These are phyloP conservation scores for Bombus impatiens DNA, from an alignment of 1,140 invertebrate genomes.

Conservation along the genomic window DNA sequence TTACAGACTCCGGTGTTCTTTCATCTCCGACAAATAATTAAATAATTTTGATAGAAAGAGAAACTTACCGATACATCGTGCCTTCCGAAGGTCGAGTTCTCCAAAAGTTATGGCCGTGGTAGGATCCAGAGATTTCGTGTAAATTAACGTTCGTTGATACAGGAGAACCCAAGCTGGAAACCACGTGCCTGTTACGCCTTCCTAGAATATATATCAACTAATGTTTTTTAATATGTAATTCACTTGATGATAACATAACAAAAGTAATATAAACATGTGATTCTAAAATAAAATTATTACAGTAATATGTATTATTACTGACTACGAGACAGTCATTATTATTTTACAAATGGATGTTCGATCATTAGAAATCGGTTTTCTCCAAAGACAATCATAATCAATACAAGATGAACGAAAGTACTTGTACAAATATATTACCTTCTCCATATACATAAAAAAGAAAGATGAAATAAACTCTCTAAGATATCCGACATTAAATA, in stretches of 20 bases:
- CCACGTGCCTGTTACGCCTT: slow-evolving; percentile 88
- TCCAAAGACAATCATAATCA: not conserved
- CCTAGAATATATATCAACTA: slow-evolving; percentile 74
- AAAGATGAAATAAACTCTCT: not conserved
- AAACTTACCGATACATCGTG: slow-evolving; percentile 88
- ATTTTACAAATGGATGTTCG: not conserved
- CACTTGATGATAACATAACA: too few species aligned
- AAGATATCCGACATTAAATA: not conserved
- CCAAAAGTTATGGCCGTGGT: slow-evolving; percentile 80
- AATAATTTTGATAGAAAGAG: not conserved
- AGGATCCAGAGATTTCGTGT: slow-evolving; percentile 82
- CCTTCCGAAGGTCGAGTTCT: slow-evolving; percentile 90
- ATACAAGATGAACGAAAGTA: not conserved
- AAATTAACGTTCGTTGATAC: slow-evolving; percentile 87
- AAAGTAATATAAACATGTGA: too few species aligned
- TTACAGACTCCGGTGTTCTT: too few species aligned
- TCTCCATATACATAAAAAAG: not conserved
- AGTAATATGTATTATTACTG: not conserved
- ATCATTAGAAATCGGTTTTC: slow-evolving; percentile 16
- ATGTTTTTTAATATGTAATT: not conserved
- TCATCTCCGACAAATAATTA: too few species aligned
- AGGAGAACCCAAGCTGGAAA: slow-evolving; percentile 90
- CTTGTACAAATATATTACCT: not conserved
- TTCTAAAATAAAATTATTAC: too few species aligned
- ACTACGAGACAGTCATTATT: not conserved